Base-by-base conservation (phyloP, 2,888 invertebrate species). In the Tanypteryx hageni region DNA sequence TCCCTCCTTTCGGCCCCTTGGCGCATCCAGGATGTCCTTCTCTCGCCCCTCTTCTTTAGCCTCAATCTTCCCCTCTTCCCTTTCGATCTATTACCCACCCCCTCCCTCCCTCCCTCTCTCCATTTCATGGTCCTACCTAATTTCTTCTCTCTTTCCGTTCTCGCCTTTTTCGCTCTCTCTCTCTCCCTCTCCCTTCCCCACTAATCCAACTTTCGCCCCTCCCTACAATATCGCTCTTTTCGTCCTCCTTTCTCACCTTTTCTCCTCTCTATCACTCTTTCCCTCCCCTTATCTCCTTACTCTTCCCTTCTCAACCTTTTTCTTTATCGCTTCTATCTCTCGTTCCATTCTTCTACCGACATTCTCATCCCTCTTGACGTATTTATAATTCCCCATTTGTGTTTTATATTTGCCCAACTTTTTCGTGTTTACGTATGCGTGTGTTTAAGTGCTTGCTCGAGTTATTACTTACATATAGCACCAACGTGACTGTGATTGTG, bases 11-110 rank as follows among this genome's bases (percentile, higher is more conserved):
- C 18, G n/a, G n/a, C 82, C 44, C 44, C 31, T 44, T n/a, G 56
- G 56, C 83, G 83, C 83, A 57, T 83, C 31, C 83, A 44, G 56
- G 44, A 44, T 56, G 83, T n/a, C 56, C 83, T 56, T 82, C 14
- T 61, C 31, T 22, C 44, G 64, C 13, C 44, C n/a, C 64, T 61
- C 44, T 44, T 44, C 31, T 76, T 10, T 76, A 18, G n/a, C 76
- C n/a, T 16, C 16, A 18, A 16, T 31, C 31, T 10, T 82, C 11
- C 14, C 82, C 82, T 16, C 14, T n/a, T n/a, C 18, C 83, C 56
- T 44, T 61, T n/a, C 64, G 89, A n/a, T 89, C n/a, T 64, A 64
- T 64, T 68, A 44, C 89, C 68, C 59, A 64, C 31, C 89, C 64
- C 18, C 59, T 86, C 61, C 68, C 9, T 22, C 61, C 68, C 9